Base-by-base conservation (phyloP, 23 tunicate species). In the Phallusia fumigata region DNA sequence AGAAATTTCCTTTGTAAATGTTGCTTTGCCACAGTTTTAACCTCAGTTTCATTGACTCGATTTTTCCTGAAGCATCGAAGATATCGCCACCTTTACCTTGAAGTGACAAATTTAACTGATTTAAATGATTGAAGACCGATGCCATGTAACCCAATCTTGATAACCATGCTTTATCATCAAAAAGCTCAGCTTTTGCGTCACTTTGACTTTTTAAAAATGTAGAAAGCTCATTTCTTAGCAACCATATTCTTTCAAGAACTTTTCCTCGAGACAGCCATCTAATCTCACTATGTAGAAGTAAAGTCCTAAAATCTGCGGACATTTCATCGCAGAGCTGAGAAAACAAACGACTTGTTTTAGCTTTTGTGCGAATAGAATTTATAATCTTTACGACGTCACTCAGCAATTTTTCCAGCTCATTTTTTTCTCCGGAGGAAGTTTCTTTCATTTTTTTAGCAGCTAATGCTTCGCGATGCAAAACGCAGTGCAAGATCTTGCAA, bases 51-150 rank as follows among this genome's bases (percentile, higher is more conserved):
- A 80, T 80, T 33, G 83, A 80, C 51, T 53, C 73, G 1, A 80
- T 81, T 81, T 81, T 65, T 30, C 77, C 84, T 65, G 47, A 40
- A 10, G 10, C 47, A 80, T 80, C 83, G 51, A 80, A 80, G 83
- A 80, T 80, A 35, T 80, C 83, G 83, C 83, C 81, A 78, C 81
- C 81, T 80, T 80, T 80, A 80, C 83, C 83, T 81, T 81, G 84
- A 81, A 81, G 77, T 81, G 84, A 65, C 76, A 81, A 81, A 81
- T 81, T 81, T 81, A 65, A 65, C 35, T 81, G 84, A 81, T 81
- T 81, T 32, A 81, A 81, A 65, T 65, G 84, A 81, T 81, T 81
- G 33, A 81, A 81, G 84, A 65, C 36, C 64, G 84, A 81, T 81
- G 84, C 77, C 52, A 81, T 65, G 77, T 81, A 81, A 40, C 76